Conservation (phyloP, 2,113 vertebrate genomes). For the Emydura subglobosa region DNA sequence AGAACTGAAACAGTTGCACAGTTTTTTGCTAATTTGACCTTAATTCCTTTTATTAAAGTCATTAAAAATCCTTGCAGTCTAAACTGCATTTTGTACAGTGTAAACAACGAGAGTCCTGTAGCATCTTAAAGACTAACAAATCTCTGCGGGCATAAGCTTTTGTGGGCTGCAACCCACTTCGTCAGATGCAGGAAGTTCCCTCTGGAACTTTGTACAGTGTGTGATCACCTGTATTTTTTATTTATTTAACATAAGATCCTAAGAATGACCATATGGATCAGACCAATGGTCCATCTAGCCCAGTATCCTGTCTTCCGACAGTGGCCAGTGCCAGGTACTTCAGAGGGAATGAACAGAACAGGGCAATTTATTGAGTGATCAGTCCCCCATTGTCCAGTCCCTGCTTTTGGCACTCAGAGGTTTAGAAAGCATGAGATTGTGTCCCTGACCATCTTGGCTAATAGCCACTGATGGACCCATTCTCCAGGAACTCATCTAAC, state of each 20-base stretch:
- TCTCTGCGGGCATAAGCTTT: too few species aligned
- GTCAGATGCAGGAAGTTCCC: too few species aligned
- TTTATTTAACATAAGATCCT: slow-evolving; percentile 1
- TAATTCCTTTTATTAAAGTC: slow-evolving; percentile 33
- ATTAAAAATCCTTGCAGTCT: slow-evolving; percentile 28
- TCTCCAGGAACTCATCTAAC: too few species aligned
- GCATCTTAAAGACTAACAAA: too few species aligned
- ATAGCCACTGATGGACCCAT: too few species aligned
- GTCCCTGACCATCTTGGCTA: background rate
- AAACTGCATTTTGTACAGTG: slow-evolving; percentile 23
- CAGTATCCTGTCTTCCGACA: background rate
- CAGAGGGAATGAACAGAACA: background rate
- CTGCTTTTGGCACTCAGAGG: background rate
- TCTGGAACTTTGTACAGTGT: background rate
- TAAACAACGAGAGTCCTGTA: too few species aligned
- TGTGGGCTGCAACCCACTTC: too few species aligned
- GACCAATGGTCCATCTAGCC: background rate
- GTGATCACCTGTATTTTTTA: slow-evolving; percentile 30
- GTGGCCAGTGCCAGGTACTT: background rate
- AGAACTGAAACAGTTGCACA: slow-evolving; percentile 22
- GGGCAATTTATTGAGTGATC: background rate
- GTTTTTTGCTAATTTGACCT: slow-evolving; percentile 40
- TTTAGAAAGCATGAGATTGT: background rate
- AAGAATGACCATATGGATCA: background rate
- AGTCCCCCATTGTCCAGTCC: background rate